phyloP scores from a whole-genome alignment of 2,797 vertebrate species.

The Lacerta agilis region DNA sequence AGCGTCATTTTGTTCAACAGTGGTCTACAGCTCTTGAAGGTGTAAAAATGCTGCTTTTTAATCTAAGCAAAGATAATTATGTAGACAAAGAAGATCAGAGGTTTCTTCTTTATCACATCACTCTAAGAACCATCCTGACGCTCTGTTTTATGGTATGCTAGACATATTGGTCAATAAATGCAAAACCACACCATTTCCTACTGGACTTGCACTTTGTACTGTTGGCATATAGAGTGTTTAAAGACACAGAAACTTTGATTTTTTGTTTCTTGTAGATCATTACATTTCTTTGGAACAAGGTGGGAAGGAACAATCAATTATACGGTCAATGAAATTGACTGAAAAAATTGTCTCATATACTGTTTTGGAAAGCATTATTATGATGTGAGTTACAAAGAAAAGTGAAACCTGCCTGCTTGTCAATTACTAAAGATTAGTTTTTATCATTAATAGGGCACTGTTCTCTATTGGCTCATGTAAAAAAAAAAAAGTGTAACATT shows the following conservation, averaged over 20 bases:
- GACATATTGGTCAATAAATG: slow-evolving; percentile 11
- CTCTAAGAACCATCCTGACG: not conserved
- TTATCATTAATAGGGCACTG: not conserved
- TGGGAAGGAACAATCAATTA: slow-evolving; percentile 1
- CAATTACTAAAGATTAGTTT: not conserved
- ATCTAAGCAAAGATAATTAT: not conserved
- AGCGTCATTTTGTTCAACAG: not conserved
- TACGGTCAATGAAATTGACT: slow-evolving; percentile 46
- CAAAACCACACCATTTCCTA: slow-evolving; percentile 32
- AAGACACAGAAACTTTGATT: not conserved
- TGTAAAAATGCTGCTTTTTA: not conserved
- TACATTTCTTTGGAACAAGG: slow-evolving; percentile 7
- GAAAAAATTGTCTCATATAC: slow-evolving; percentile 28
- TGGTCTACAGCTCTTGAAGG: not conserved
- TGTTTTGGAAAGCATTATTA: slow-evolving; percentile 46
- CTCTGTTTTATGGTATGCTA: not conserved
- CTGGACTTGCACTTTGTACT: not conserved
- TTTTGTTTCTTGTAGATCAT: not conserved
- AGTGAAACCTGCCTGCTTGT: not conserved
- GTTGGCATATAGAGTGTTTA: not conserved
- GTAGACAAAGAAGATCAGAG: not conserved
- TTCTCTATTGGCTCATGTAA: not conserved
- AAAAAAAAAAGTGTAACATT: not conserved
- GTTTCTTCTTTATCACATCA: not conserved
- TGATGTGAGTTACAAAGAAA: slow-evolving; percentile 2